A percentile compares a stretch with the other conserved stretches of the same genome.
Conservation (phyloP, 1,140 invertebrate species). For the Diorhabda elongata region DNA sequence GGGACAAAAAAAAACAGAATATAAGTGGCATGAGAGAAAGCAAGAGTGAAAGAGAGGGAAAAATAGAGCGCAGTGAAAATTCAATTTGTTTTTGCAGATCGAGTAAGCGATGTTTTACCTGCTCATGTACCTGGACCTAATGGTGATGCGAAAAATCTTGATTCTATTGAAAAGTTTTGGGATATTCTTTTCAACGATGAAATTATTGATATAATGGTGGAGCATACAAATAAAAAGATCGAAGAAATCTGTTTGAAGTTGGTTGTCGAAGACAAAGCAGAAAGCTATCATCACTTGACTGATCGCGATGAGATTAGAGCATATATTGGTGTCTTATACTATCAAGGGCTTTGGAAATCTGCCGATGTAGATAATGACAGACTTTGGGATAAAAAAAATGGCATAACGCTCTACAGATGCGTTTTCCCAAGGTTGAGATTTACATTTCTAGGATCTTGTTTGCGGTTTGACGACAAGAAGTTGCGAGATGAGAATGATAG, state of each 20-base stretch:
- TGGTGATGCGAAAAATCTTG: slow-evolving; percentile 3
- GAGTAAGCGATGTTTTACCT: slow-evolving; percentile 12
- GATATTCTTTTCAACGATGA: slow-evolving; percentile 1
- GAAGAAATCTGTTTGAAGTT: slow-evolving; percentile 5
- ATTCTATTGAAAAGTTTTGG: slow-evolving; percentile 5
- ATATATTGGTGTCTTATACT: slow-evolving; percentile 5
- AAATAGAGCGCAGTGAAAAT: slow-evolving; percentile 5
- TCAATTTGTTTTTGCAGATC: slow-evolving; percentile 7
- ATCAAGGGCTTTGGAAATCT: slow-evolving; percentile 1
- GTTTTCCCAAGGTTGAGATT: slow-evolving; percentile 6
- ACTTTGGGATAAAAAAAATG: slow-evolving; percentile 5
- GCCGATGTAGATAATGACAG: slow-evolving; percentile 4
- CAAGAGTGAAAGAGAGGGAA: background rate
- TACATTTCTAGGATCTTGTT: slow-evolving; percentile 5
- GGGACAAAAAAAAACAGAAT: background rate
- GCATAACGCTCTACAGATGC: slow-evolving; percentile 3
- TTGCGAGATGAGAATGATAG: background rate
- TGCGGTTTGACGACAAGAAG: slow-evolving; percentile 4
- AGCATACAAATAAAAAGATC: slow-evolving; percentile 3
- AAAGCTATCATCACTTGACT: slow-evolving; percentile 1
- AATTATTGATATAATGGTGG: background rate
- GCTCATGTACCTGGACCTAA: slow-evolving; percentile 4
- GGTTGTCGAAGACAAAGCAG: slow-evolving; percentile 3
- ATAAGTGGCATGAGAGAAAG: slow-evolving; percentile 1
- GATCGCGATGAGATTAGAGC: background rate